Conservation (phyloP, 1,140 invertebrate species). For the Yoshiicerus persimilis region DNA sequence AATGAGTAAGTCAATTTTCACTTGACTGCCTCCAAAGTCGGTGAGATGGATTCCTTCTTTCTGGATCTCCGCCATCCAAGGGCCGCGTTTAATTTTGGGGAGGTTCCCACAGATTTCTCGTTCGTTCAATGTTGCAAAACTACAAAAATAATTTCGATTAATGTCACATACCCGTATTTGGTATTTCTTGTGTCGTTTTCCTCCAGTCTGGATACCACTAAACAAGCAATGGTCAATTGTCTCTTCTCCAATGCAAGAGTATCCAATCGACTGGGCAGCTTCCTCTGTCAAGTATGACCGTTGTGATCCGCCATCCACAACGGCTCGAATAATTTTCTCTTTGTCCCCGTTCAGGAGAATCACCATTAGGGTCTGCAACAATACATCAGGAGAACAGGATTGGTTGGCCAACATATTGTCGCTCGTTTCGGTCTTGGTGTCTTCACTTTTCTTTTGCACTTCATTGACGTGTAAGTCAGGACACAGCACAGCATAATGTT, state of each 20-base stretch:
- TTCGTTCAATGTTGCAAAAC: constrained; percentile 17
- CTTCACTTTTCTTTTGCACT: too few species aligned
- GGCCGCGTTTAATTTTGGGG: not conserved
- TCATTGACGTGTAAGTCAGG: too few species aligned
- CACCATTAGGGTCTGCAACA: too few species aligned
- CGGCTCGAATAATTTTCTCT: not conserved
- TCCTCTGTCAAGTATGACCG: not conserved
- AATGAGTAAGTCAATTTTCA: not conserved
- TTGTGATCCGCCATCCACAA: not conserved
- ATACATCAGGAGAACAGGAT: too few species aligned
- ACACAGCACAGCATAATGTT: too few species aligned
- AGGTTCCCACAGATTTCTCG: constrained; percentile 20
- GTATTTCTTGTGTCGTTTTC: not conserved
- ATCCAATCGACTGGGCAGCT: not conserved
- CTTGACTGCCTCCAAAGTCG: not conserved
- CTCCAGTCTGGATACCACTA: not conserved
- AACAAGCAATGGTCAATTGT: not conserved
- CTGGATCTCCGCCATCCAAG: not conserved
- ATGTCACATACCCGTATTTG: not conserved
- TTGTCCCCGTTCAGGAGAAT: not conserved
- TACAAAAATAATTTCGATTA: not conserved
- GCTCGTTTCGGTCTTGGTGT: too few species aligned
- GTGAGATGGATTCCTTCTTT: not conserved
- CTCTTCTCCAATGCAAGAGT: not conserved
- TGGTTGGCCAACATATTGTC: too few species aligned